These are phyloP conservation scores for Eumaeus atala DNA, from an alignment of 1,140 invertebrate genomes.

Conservation along the genomic window DNA sequence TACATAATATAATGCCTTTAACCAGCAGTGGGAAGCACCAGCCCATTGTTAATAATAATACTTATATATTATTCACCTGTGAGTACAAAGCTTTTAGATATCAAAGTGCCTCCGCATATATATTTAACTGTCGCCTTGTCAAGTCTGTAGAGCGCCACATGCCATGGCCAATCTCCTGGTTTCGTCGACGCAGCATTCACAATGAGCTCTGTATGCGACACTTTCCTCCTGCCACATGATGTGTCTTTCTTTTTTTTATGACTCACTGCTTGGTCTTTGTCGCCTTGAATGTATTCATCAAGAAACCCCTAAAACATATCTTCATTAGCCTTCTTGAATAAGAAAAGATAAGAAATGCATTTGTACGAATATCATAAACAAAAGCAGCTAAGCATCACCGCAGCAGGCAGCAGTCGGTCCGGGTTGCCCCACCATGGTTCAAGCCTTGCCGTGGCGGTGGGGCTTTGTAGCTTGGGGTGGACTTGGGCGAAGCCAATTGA, in stretches of 20 bases:
- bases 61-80: not conserved
- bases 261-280: constrained; percentile 27
- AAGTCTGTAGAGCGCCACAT: constrained; percentile 85
- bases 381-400: too few species aligned
- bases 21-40: too few species aligned
- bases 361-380: too few species aligned
- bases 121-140: constrained; percentile 65
- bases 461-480: too few species aligned
- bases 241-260: constrained; percentile 16
- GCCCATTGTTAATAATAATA: too few species aligned
- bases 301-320: constrained; percentile 28
- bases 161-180: constrained; percentile 91
- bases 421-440: too few species aligned
- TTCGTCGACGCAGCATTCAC: constrained; percentile 33
- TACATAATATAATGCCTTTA: too few species aligned
- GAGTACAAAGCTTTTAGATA: not conserved
- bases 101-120: constrained; percentile 27
- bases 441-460: too few species aligned
- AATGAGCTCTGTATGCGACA: constrained; percentile 43
- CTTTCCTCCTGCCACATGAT: constrained; percentile 42
- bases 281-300: constrained; percentile 23
- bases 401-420: too few species aligned
- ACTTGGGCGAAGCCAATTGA: too few species aligned
- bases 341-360: too few species aligned
- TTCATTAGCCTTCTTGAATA: not conserved